A percentile compares a stretch with the other conserved stretches of the same genome.
These are phyloP conservation scores for Meloidogyne floridensis DNA, from an alignment of 1,140 invertebrate genomes.

Conservation along the genomic window DNA sequence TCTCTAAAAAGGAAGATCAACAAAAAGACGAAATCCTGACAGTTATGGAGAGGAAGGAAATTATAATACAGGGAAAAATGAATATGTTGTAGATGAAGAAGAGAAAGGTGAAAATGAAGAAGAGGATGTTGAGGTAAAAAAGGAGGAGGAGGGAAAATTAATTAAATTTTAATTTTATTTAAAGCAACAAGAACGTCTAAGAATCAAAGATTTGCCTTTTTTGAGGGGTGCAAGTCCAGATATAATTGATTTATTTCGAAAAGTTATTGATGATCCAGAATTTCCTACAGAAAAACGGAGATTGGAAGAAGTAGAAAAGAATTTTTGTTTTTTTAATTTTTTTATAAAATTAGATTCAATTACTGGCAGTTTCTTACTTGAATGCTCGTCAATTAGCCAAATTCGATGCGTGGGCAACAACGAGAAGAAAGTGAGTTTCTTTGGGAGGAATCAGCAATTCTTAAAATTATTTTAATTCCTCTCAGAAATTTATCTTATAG, in stretches of 20 bases:
- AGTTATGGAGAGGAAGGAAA: too few relatives aligned
- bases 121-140: not conserved
- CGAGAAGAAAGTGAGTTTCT: slow-evolving; percentile 36
- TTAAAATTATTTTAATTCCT: too few relatives aligned
- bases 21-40: too few relatives aligned
- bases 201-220: slow-evolving; percentile 44
- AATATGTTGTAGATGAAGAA: not conserved
- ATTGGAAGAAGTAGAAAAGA: slow-evolving; percentile 45
- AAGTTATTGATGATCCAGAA: slow-evolving; percentile 50
- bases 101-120: not conserved
- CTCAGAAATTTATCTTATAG: too few relatives aligned
- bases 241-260: slow-evolving; percentile 35
- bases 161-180: not conserved
- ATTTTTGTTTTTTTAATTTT: not conserved
- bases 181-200: slow-evolving; percentile 12
- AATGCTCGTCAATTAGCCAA: slow-evolving; percentile 36
- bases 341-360: slow-evolving; percentile 38
- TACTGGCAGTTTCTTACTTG: slow-evolving; percentile 54
- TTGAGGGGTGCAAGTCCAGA: slow-evolving; percentile 41
- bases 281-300: slow-evolving; percentile 47
- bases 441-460: too few relatives aligned
- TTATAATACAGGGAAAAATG: too few relatives aligned
- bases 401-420: slow-evolving; percentile 52
- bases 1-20: too few relatives aligned
- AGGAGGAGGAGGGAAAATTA: too few relatives aligned